Conservation (phyloP, 2,113 vertebrate species). For the Mormyrus iriodes region DNA sequence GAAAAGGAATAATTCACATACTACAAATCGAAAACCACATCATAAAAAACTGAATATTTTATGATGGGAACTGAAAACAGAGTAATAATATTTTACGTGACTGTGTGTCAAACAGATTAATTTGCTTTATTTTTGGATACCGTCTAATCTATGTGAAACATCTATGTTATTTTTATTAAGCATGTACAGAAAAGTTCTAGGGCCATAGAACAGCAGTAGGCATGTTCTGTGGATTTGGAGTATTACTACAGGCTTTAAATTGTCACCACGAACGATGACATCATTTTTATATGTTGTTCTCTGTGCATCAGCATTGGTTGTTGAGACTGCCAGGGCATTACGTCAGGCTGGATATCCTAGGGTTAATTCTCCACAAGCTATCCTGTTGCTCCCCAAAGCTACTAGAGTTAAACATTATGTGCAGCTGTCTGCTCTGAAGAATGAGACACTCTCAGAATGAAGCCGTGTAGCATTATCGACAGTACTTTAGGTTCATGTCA, state of each 20-base stretch:
- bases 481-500: background rate
- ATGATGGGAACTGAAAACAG: background rate
- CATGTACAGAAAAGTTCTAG: background rate
- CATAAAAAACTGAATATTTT: background rate
- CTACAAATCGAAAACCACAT: no score
- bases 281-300: background rate
- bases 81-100: background rate
- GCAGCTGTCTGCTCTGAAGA: background rate
- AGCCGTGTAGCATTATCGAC: background rate
- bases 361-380: slow-evolving; percentile 1
- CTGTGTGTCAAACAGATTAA: background rate
- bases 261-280: background rate
- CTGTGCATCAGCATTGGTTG: background rate
- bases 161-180: background rate
- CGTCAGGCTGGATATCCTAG: background rate
- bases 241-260: background rate
- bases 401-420: background rate
- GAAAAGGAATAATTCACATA: background rate
- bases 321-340: background rate
- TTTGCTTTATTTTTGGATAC: background rate
- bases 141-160: background rate
- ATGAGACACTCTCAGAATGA: background rate
- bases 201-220: background rate
- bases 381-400: background rate
- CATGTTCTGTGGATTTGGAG: background rate